phyloP scores from a whole-genome alignment of 2,113 vertebrate species.

The Pollimyrus isidori region DNA sequence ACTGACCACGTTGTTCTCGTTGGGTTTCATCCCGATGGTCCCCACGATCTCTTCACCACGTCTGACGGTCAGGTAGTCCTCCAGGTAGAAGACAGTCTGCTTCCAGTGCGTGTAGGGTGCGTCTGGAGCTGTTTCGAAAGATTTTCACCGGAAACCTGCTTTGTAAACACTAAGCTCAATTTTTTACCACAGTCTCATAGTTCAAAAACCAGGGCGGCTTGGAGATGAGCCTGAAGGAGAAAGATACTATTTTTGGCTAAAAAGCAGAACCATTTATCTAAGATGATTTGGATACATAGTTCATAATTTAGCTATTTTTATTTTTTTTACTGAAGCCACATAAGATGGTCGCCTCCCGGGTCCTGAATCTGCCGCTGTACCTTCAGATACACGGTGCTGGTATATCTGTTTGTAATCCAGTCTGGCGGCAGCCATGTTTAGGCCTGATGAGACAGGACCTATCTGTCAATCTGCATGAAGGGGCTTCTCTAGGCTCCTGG shows the following conservation, averaged over 20 bases:
- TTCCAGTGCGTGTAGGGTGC: conserved; percentile 96
- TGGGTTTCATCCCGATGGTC: conserved; percentile 86
- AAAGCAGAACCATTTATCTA: not conserved
- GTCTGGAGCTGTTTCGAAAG: conserved; percentile 71
- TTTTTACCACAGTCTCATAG: not conserved
- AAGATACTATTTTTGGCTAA: not conserved
- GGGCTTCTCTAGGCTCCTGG: not conserved
- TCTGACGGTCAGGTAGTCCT: conserved; percentile 91
- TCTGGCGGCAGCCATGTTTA: not conserved
- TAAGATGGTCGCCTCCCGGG: not conserved
- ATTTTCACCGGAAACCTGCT: not conserved
- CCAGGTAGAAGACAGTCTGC: conserved; percentile 94
- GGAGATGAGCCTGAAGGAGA: not conserved
- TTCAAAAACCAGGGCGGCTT: not conserved
- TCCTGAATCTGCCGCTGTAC: not conserved
- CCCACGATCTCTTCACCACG: conserved; percentile 92
- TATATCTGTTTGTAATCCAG: not conserved
- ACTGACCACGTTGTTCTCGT: conserved; percentile 92
- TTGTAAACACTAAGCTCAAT: not conserved
- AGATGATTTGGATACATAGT: not conserved
- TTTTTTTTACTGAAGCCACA: not conserved
- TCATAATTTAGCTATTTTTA: not conserved
- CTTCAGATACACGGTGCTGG: not conserved
- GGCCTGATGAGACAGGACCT: not conserved
- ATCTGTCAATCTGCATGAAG: not conserved